Evolutionary conservation across 2,797 vertebrate genomes (phyloP), one percentile per base, ranked within the genome.

Genomic region (Champsocephalus gunnari): DNA sequence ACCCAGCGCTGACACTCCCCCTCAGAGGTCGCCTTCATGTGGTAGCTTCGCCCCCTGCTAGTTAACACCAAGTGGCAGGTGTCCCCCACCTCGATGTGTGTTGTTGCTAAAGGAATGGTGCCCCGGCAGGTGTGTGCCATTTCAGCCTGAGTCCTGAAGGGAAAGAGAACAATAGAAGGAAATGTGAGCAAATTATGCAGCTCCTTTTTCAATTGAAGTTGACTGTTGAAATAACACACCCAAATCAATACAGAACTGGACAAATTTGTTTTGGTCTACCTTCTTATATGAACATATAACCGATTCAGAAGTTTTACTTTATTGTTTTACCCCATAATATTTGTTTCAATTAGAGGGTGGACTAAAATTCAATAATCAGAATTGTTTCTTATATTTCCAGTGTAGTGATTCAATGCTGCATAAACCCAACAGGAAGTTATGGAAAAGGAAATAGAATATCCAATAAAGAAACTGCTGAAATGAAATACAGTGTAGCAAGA

Each of bases 91-190:
- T 98, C 97, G 0, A 99, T 96, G 86, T 97, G 97, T 0, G 96
- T 94, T 0, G 95, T 96, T 5, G 96, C 96, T 82, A 99, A 69
- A 79, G 96, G 96, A 90, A 99, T 97, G 70, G 98, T 99, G 55
- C 96, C 97, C 0, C 97, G 95, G 77, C 97, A 99, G 5, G 97
- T 98, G 94, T 99, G 97, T 3, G 96, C 97, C 98, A 99, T 99
- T 88, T 99, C 98, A 0, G 96, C 97, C 87, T 98, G 97, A 0
- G 97, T 99, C 94, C 98, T 99, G 90, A 66, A 9, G 53, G 55
- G 58, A 53, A 58, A 55, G n/a, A 72, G 24, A 60, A 53, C 11
- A 67, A 50, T 38, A 28, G 56, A 34, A 57, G 17, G 17, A 34
- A 47, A 4, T 48, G 38, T 16, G 21, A 55, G 32, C 9, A 43